These are phyloP conservation scores for Stenodema calcarata DNA, from an alignment of 2,888 invertebrate species.

Conservation along the genomic window DNA sequence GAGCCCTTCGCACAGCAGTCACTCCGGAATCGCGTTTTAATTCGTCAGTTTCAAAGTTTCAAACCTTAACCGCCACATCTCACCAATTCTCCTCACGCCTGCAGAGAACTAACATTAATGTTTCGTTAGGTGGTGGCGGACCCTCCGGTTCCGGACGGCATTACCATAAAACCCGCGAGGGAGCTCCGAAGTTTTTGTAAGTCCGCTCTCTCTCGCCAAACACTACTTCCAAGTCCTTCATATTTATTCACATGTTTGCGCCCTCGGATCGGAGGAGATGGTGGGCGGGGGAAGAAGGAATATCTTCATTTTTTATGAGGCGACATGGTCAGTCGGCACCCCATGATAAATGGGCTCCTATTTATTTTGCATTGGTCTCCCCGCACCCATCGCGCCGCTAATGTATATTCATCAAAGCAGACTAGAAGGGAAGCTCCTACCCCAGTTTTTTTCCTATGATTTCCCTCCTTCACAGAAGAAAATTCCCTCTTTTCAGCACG, in stretches of 20 bases:
- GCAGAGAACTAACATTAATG: conserved; percentile 22
- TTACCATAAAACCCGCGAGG: conserved; percentile 20
- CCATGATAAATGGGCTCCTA: conserved; percentile 49
- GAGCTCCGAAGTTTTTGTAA: conserved; percentile 9
- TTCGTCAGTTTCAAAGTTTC: background rate
- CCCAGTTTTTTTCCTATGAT: conserved; percentile 1
- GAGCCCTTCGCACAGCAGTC: too few relatives aligned
- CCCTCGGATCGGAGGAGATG: background rate
- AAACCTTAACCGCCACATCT: background rate
- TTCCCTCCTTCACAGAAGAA: background rate
- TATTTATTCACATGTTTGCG: conserved; percentile 39
- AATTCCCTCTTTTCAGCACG: background rate
- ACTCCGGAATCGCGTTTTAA: background rate
- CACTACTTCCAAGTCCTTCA: conserved; percentile 22
- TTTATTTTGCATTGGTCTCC: conserved; percentile 50
- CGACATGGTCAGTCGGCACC: conserved; percentile 48
- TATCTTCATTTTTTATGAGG: conserved; percentile 49
- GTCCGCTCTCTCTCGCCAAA: background rate
- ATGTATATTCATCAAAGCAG: conserved; percentile 48
- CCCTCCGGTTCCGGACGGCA: background rate
- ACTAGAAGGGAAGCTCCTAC: background rate
- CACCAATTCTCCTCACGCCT: background rate
- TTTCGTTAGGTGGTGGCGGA: conserved; percentile 7
- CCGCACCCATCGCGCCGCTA: conserved; percentile 37
- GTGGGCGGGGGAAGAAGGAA: background rate